Conservation (phyloP, 2,888 invertebrate species). For the Acleris emargana region DNA sequence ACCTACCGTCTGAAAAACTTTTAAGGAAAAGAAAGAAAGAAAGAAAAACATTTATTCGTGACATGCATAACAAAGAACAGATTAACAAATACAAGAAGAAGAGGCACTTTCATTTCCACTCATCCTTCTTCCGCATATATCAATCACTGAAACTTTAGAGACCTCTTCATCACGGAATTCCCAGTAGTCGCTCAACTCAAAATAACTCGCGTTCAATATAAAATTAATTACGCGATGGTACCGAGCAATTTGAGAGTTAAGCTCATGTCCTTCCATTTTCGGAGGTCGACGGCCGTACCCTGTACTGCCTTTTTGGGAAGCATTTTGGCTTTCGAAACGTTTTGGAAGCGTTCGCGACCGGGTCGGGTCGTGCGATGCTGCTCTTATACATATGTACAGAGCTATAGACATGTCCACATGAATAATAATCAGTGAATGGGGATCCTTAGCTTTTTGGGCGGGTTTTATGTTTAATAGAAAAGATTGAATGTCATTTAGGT, state of each 20-base stretch:
- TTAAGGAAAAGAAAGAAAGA: too few relatives aligned
- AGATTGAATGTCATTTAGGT: too few relatives aligned
- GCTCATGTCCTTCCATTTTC: conserved; percentile 65
- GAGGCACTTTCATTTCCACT: too few relatives aligned
- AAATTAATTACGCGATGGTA: conserved; percentile 65
- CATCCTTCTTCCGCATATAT: too few relatives aligned
- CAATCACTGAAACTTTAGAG: too few relatives aligned
- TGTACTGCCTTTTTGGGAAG: conserved; percentile 63
- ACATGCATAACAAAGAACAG: too few relatives aligned
- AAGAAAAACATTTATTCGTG: too few relatives aligned
- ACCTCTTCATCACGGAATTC: too few relatives aligned
- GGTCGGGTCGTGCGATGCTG: conserved; percentile 25
- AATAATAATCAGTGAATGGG: conserved; percentile 17
- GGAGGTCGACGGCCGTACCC: conserved; percentile 54
- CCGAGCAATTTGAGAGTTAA: conserved; percentile 67
- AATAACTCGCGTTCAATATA: conserved; percentile 18
- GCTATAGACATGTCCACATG: neutral
- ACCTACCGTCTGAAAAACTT: too few relatives aligned
- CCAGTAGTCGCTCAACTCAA: neutral
- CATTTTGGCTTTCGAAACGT: conserved; percentile 76
- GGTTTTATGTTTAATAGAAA: neutral
- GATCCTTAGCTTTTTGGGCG: conserved; percentile 5
- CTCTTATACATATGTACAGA: neutral
- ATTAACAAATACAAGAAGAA: too few relatives aligned
- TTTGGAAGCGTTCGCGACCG: conserved; percentile 44